Percentiles rank a stretch among this genome's conserved stretches.
These are phyloP conservation scores for Lithophane ornitopus DNA, from an alignment of 2,888 invertebrate species.

Conservation along the genomic window DNA sequence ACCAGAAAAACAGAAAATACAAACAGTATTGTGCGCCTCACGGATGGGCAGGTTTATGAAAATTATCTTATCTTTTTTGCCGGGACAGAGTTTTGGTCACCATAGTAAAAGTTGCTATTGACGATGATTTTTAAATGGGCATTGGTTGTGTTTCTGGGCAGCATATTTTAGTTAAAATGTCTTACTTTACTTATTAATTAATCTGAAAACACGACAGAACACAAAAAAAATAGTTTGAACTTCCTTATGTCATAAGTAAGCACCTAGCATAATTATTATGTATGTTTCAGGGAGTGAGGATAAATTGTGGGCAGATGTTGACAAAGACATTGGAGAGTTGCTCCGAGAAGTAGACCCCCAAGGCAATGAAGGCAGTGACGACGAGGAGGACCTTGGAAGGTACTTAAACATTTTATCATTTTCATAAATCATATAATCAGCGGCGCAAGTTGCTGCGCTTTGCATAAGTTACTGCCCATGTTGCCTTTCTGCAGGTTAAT, in stretches of 20 bases:
- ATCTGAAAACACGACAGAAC: not conserved
- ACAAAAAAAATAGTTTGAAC: not conserved
- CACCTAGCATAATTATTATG: not conserved
- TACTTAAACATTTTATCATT: conserved; percentile 61
- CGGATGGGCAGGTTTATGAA: not conserved
- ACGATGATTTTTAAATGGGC: not conserved
- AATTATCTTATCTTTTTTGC: not conserved
- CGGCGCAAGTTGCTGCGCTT: not conserved
- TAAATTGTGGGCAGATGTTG: conserved; percentile 95
- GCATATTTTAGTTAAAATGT: not conserved
- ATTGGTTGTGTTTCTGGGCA: not conserved
- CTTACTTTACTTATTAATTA: not conserved
- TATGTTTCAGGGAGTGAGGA: conserved; percentile 90
- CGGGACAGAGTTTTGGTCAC: not conserved
- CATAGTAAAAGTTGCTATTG: not conserved
- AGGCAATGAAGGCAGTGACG: conserved; percentile 93
- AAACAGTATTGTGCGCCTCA: too few relatives aligned
- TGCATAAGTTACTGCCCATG: too few relatives aligned
- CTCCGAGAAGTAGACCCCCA: conserved; percentile 93
- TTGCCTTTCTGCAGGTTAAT: not conserved
- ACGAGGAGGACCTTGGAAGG: conserved; percentile 92
- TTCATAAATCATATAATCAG: not conserved
- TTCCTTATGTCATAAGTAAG: not conserved
- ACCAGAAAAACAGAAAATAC: too few relatives aligned
- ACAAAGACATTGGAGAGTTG: conserved; percentile 95